Evolutionary conservation across 64 coral and sea anemone genomes (phyloP).

Genomic region (Montipora foliosa): DNA sequence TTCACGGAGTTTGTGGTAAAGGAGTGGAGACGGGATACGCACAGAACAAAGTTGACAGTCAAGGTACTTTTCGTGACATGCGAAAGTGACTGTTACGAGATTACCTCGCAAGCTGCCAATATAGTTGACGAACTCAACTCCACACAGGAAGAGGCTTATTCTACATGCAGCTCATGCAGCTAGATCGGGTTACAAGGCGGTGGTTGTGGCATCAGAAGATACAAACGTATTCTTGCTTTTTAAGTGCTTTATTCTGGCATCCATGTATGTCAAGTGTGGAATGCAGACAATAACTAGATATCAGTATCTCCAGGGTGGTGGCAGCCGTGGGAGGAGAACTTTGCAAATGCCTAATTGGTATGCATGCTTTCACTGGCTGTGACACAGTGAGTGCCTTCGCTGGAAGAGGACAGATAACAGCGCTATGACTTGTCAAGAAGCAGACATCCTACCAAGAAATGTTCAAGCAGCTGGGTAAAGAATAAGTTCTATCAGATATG

Average conservation of each 20-base stretch:
- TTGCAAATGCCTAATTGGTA: constrained; percentile 35
- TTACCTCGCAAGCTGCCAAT: constrained; percentile 24
- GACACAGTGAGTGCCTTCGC: constrained; percentile 57
- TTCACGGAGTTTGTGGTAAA: constrained; percentile 28
- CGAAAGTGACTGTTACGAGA: background rate
- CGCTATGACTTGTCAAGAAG: constrained; percentile 5
- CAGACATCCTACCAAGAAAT: constrained; percentile 42
- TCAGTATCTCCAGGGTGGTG: constrained; percentile 42
- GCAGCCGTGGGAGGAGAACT: constrained; percentile 15
- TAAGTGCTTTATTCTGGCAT: constrained; percentile 37
- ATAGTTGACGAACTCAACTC: constrained; percentile 51
- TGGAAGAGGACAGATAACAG: constrained; percentile 58
- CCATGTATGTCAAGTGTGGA: constrained; percentile 50
- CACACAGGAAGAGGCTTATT: constrained; percentile 67
- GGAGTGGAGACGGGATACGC: constrained; percentile 28
- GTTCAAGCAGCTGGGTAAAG: constrained; percentile 29
- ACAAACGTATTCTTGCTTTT: constrained; percentile 65
- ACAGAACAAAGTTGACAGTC: constrained; percentile 28
- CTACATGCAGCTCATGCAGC: constrained; percentile 56
- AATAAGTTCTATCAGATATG: constrained; percentile 51
- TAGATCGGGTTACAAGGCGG: background rate
- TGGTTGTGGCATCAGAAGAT: constrained; percentile 51
- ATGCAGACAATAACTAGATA: constrained; percentile 44
- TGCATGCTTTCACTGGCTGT: constrained; percentile 70
- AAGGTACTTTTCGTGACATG: constrained; percentile 30